Evolutionary conservation across 2,888 invertebrate genomes (phyloP).

Genomic region (Aphodius sticticus): DNA sequence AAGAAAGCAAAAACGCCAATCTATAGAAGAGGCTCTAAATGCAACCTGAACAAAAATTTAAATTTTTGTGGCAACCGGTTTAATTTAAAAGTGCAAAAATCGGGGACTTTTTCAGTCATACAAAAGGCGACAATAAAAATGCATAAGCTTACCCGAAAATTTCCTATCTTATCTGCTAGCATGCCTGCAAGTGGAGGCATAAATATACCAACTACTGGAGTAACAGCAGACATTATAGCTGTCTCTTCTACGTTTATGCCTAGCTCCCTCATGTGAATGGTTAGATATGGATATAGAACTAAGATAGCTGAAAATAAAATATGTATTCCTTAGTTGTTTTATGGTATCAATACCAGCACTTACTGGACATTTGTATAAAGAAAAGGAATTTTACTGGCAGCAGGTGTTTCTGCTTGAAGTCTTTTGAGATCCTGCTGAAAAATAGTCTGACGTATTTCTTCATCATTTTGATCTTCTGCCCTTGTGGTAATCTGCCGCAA

Average conservation of each 20-base stretch:
- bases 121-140: no score
- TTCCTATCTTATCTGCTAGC: conserved; percentile 81
- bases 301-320: conserved; percentile 67
- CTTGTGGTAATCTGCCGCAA: background rate
- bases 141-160: conserved; percentile 71
- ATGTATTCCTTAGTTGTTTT: conserved; percentile 43
- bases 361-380: conserved; percentile 81
- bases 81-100: no score
- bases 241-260: conserved; percentile 83
- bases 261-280: conserved; percentile 81
- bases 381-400: conserved; percentile 78
- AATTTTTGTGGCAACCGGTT: no score
- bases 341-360: conserved; percentile 52
- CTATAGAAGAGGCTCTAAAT: no score
- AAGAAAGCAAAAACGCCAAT: no score
- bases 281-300: conserved; percentile 80
- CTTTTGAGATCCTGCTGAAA: conserved; percentile 72
- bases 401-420: conserved; percentile 75
- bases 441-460: conserved; percentile 68
- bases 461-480: background rate
- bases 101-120: no score
- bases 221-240: conserved; percentile 81
- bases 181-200: conserved; percentile 82
- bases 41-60: no score
- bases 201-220: conserved; percentile 77